phyloP scores from a whole-genome alignment of 2,888 invertebrate genomes.

The Parthenolecanium corni region DNA sequence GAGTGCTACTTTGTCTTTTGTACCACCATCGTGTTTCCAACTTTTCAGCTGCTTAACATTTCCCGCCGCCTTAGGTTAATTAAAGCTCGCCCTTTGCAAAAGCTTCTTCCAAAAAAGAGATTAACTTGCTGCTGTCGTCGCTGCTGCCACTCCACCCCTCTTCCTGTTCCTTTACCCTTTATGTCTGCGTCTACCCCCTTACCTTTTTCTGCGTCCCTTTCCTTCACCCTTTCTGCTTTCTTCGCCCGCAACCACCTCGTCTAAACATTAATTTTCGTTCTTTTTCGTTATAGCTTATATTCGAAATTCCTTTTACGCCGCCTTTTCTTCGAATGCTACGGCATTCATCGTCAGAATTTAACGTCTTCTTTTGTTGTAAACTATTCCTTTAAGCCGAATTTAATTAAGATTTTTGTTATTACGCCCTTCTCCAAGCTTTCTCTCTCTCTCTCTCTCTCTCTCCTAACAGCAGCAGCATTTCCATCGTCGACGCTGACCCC shows the following conservation, averaged over 20 bases:
- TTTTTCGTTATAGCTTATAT: constrained; percentile 22
- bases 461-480: too few species aligned
- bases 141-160: too few species aligned
- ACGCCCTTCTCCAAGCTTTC: constrained; percentile 10
- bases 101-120: constrained; percentile 12
- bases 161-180: too few species aligned
- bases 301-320: constrained; percentile 24
- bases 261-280: constrained; percentile 23
- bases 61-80: constrained; percentile 20
- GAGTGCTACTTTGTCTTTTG: too few species aligned
- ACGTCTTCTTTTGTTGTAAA: constrained; percentile 29
- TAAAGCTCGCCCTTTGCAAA: constrained; percentile 21
- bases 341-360: constrained; percentile 22
- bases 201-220: too few species aligned
- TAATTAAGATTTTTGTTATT: constrained; percentile 30
- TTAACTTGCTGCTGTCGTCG: constrained; percentile 5
- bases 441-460: too few species aligned
- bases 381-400: constrained; percentile 30
- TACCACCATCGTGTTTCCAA: neutral
- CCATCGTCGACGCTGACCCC: too few species aligned
- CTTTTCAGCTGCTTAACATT: constrained; percentile 22
- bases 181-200: too few species aligned
- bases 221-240: too few species aligned
- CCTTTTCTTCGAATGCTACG: neutral
- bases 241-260: neutral